Conservation (phyloP, 2,113 vertebrate genomes). For the Typhlomys cinereus region DNA sequence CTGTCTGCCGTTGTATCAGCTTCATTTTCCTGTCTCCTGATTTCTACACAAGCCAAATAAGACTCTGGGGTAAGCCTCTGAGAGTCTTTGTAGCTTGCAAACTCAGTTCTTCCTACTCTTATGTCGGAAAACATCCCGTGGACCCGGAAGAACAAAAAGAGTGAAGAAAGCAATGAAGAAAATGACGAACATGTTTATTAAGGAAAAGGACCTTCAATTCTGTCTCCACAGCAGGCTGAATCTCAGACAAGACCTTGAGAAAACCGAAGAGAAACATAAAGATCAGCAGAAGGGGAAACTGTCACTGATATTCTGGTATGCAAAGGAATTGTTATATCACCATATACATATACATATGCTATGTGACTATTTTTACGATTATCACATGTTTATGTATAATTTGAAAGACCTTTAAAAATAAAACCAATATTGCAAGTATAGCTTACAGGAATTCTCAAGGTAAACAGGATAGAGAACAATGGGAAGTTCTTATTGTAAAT, state of each 20-base stretch:
- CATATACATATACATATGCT: neutral
- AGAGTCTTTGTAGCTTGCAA: neutral
- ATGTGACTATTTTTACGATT: neutral
- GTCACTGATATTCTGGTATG: neutral
- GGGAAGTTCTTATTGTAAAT: neutral
- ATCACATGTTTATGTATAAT: neutral
- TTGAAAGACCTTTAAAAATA: neutral
- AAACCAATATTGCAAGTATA: neutral
- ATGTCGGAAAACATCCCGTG: neutral
- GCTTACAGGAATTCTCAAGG: neutral
- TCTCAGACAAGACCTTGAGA: neutral
- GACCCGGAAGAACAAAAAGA: neutral
- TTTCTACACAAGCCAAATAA: neutral
- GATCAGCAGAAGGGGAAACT: neutral
- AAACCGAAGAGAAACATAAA: neutral
- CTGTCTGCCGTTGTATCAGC: neutral
- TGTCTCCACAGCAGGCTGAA: neutral
- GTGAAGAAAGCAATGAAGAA: neutral
- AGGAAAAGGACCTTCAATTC: neutral
- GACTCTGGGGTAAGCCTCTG: neutral
- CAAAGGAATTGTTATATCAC: slow-evolving; percentile 1
- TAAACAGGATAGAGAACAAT: neutral
- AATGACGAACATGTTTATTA: neutral
- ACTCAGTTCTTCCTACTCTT: neutral
- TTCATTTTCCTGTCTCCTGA: neutral